Conservation (phyloP, 2,888 invertebrate species). For the Trisateles emortualis region DNA sequence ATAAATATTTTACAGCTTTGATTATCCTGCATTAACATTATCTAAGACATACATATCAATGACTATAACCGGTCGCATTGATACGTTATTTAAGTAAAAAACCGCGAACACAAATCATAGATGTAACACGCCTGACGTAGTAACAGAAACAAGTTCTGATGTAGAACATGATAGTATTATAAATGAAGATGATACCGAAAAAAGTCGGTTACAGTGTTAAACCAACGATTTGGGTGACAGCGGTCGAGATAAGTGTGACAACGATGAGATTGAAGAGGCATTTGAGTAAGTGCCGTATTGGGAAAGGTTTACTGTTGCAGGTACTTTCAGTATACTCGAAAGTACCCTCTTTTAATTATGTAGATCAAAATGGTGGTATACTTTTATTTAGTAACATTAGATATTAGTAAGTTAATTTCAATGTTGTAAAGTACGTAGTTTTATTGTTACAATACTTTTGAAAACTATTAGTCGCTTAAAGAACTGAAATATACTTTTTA, state of each 20-base stretch:
- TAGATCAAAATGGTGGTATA: not conserved
- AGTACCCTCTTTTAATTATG: not conserved
- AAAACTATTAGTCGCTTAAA: too few relatives aligned
- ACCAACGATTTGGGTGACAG: conserved; percentile 43
- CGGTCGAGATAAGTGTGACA: conserved; percentile 41
- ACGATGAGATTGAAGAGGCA: conserved; percentile 28
- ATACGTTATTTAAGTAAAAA: conserved; percentile 57
- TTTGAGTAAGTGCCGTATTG: conserved; percentile 28
- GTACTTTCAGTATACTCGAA: conserved; percentile 15
- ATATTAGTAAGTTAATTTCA: too few relatives aligned
- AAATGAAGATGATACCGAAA: conserved; percentile 61
- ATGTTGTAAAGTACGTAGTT: too few relatives aligned
- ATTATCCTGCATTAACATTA: conserved; percentile 25
- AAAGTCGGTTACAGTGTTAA: conserved; percentile 65
- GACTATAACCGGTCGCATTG: conserved; percentile 54
- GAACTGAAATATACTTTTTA: too few relatives aligned
- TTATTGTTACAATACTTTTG: too few relatives aligned
- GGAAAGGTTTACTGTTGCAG: conserved; percentile 30
- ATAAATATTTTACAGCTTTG: conserved; percentile 2
- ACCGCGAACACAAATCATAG: conserved; percentile 60
- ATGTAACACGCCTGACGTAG: conserved; percentile 31
- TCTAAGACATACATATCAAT: conserved; percentile 54
- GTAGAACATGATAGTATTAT: conserved; percentile 58
- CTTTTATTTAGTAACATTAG: not conserved
- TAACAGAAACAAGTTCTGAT: conserved; percentile 53